Evolutionary conservation across 2,888 invertebrate species (phyloP).

Genomic region (Gastrophysa polygoni): DNA sequence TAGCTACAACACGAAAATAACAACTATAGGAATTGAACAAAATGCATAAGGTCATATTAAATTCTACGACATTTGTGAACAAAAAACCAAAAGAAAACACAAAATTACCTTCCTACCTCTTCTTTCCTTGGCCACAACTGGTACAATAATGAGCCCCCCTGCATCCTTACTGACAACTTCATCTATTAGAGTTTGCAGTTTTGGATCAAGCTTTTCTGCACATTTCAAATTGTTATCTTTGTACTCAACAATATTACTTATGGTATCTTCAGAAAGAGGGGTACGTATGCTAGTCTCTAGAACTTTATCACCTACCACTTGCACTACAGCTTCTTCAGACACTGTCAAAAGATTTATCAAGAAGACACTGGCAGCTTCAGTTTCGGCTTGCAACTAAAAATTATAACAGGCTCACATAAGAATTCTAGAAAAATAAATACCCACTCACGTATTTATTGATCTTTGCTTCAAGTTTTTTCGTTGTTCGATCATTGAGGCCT

Average conservation of each 20-base stretch:
- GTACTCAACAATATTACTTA: conserved; percentile 54
- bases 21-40: too few species aligned
- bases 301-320: conserved; percentile 62
- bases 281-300: conserved; percentile 62
- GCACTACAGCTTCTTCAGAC: conserved; percentile 66
- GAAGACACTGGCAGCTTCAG: conserved; percentile 63
- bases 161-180: conserved; percentile 40
- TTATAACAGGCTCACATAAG: neutral
- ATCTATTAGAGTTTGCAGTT: conserved; percentile 43
- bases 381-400: conserved; percentile 56
- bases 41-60: too few species aligned
- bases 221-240: conserved; percentile 49
- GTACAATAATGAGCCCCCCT: conserved; percentile 42
- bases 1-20: conserved; percentile 20
- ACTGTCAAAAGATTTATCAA: conserved; percentile 62
- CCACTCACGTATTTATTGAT: conserved; percentile 66
- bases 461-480: conserved; percentile 63
- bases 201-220: conserved; percentile 42
- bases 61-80: too few species aligned
- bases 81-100: too few species aligned
- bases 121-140: conserved; percentile 41
- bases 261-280: conserved; percentile 46
- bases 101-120: conserved; percentile 34
- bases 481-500: conserved; percentile 60
- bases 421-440: neutral